Evolutionary conservation across 2,113 vertebrate genomes (phyloP).

Genomic region (Gracilinanus agilis): DNA sequence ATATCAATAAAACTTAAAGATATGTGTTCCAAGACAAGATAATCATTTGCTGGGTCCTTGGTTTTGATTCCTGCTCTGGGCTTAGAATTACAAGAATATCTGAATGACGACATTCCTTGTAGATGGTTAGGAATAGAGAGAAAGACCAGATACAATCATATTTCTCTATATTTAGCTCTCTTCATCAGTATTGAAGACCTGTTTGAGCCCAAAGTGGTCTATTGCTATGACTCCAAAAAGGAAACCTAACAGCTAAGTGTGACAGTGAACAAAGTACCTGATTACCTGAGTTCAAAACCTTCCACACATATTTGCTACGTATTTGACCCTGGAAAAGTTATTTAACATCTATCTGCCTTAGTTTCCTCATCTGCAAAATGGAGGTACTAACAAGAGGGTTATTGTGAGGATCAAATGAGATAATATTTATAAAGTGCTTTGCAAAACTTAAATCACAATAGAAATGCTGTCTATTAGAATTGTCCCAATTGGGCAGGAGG

Average conservation of each 20-base stretch:
- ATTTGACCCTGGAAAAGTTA: not conserved
- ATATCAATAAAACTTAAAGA: no score
- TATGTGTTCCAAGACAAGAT: no score
- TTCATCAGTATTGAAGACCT: not conserved
- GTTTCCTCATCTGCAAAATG: no score
- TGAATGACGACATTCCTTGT: not conserved
- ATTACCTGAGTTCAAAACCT: not conserved
- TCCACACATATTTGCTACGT: not conserved
- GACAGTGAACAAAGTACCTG: not conserved
- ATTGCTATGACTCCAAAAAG: not conserved
- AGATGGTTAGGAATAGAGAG: not conserved
- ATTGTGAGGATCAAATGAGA: no score
- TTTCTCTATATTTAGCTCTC: not conserved
- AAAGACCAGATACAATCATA: not conserved
- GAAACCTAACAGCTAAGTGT: not conserved
- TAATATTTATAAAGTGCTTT: no score
- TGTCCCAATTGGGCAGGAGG: not conserved
- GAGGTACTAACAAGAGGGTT: no score
- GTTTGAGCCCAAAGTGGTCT: not conserved
- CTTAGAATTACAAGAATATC: not conserved
- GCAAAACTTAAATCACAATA: not conserved
- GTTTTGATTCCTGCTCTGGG: not conserved
- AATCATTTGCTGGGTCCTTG: not conserved
- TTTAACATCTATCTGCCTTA: no score
- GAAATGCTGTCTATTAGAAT: not conserved